Evolutionary conservation across 2,113 vertebrate genomes (phyloP).

Genomic region (Bothrops jararaca): DNA sequence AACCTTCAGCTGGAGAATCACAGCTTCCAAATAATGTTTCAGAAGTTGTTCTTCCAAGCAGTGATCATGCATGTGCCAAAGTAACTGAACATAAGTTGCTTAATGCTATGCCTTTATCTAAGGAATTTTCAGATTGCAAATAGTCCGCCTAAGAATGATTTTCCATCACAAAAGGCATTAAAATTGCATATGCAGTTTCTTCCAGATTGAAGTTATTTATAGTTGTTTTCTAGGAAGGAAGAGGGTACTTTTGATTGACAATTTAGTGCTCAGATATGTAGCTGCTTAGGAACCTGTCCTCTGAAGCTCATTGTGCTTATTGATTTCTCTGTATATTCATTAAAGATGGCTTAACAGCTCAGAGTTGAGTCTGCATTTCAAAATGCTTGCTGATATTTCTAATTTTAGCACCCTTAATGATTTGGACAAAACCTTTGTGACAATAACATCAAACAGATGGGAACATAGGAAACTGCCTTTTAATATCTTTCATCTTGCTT

Average conservation of each 20-base stretch:
- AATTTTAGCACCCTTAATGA: neutral
- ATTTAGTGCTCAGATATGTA: neutral
- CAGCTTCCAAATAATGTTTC: neutral
- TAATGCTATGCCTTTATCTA: neutral
- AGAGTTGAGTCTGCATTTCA: neutral
- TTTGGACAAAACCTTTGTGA: neutral
- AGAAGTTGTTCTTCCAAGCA: neutral
- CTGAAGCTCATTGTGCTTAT: conserved; percentile 4
- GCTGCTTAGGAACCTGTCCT: neutral
- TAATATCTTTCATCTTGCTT: neutral
- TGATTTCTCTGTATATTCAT: conserved; percentile 12
- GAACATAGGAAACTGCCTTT: neutral
- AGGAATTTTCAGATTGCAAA: neutral
- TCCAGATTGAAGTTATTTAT: neutral
- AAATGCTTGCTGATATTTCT: conserved; percentile 1
- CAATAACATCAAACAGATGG: neutral
- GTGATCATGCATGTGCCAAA: neutral
- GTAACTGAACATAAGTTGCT: neutral
- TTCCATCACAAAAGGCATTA: neutral
- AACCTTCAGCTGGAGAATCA: neutral
- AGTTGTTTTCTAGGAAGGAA: neutral
- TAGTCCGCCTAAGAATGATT: neutral
- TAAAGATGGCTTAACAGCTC: conserved; percentile 11
- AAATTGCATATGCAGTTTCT: neutral
- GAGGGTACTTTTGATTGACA: neutral